phyloP scores from a whole-genome alignment of 2,888 invertebrate species.

The Apeira syringaria region DNA sequence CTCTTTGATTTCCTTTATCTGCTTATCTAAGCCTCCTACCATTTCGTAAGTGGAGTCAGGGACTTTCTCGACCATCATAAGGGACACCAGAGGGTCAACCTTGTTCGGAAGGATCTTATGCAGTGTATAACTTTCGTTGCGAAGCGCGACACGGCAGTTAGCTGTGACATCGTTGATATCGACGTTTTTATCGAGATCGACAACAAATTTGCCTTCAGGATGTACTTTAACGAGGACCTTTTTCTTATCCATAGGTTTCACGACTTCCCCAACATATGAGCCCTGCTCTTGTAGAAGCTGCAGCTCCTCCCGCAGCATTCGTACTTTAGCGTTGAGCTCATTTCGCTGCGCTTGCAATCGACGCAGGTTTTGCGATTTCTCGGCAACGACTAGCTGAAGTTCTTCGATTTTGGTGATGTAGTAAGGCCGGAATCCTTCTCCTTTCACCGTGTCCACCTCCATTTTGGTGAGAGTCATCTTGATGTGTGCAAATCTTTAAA shows the following conservation, averaged over 20 bases:
- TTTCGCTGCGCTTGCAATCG: conserved; percentile 99
- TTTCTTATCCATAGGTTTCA: conserved; percentile 99
- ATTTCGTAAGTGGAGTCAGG: conserved; percentile 99
- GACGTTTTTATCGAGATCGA: conserved; percentile 99
- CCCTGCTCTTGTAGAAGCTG: conserved; percentile 99
- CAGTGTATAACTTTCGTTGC: conserved; percentile 99
- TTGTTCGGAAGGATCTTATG: conserved; percentile 99
- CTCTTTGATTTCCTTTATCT: conserved; percentile 99
- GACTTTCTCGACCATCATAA: conserved; percentile 99
- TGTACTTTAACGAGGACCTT: conserved; percentile 99
- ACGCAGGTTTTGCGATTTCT: conserved; percentile 98
- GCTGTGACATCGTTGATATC: conserved; percentile 99
- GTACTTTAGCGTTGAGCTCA: conserved; percentile 99
- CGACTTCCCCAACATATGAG: conserved; percentile 99
- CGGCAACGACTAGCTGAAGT: conserved; percentile 96
- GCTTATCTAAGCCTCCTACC: conserved; percentile 99
- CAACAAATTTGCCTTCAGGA: conserved; percentile 99
- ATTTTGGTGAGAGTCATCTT: conserved; percentile 83
- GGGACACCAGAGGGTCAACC: conserved; percentile 98
- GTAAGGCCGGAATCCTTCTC: conserved; percentile 97
- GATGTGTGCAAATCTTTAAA: too few relatives aligned
- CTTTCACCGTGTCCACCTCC: conserved; percentile 89
- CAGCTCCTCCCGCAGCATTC: conserved; percentile 98
- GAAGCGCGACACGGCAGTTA: conserved; percentile 97
- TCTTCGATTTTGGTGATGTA: conserved; percentile 99